A percentile compares a stretch with the other conserved stretches of the same genome.
These are phyloP conservation scores for Macroglossus sobrinus DNA, from an alignment of 2,113 vertebrate genomes.

Conservation along the genomic window DNA sequence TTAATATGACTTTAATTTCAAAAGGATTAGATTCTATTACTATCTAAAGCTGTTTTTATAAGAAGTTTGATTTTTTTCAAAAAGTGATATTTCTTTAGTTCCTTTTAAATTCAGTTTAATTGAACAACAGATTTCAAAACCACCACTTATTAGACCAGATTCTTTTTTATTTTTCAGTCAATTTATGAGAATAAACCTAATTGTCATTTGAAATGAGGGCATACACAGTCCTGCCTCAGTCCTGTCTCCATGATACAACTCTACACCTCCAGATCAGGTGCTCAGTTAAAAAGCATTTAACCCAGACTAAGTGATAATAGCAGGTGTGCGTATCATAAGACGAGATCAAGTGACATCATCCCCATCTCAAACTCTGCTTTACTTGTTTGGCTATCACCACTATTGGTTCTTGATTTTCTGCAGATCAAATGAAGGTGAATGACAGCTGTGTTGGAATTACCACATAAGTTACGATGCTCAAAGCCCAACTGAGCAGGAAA, in stretches of 20 bases:
- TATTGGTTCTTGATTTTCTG: conserved; percentile 47
- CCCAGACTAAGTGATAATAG: conserved; percentile 36
- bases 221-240: background rate
- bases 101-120: background rate
- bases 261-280: background rate
- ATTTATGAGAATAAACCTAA: background rate
- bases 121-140: background rate
- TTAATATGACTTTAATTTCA: background rate
- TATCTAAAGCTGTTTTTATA: background rate
- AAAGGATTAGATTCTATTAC: background rate
- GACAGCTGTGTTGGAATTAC: background rate
- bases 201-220: background rate
- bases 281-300: conserved; percentile 51
- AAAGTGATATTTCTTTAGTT: background rate
- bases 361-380: background rate
- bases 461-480: background rate
- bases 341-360: conserved; percentile 4
- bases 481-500: background rate
- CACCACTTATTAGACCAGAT: background rate
- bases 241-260: background rate
- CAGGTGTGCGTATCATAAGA: conserved; percentile 30
- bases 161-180: background rate
- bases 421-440: background rate
- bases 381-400: background rate
- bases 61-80: background rate